A percentile compares a stretch with the other conserved stretches of the same genome.
phyloP scores from a whole-genome alignment of 1,140 invertebrate species.

The Uloborus diversus region DNA sequence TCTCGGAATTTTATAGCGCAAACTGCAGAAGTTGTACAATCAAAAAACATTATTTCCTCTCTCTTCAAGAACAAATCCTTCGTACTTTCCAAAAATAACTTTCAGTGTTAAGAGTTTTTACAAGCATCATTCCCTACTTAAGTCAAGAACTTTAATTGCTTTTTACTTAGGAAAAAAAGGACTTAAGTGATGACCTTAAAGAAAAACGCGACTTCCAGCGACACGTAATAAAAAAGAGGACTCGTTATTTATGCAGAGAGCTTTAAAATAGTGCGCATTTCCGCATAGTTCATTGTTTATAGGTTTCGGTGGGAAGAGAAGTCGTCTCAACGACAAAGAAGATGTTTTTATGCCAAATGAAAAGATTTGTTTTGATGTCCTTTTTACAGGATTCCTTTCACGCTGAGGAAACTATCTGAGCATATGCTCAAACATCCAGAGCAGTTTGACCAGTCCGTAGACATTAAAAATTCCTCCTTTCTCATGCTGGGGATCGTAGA shows the following conservation, averaged over 20 bases:
- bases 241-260: neutral
- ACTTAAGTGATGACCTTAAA: neutral
- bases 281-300: constrained; percentile 38
- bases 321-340: constrained; percentile 28
- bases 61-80: no score
- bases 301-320: neutral
- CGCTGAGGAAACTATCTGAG: neutral
- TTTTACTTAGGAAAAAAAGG: neutral
- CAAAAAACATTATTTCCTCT: no score
- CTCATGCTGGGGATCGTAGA: neutral
- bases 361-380: neutral
- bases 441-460: constrained; percentile 28
- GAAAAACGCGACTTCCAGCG: neutral
- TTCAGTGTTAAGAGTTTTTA: no score
- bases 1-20: no score
- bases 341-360: neutral
- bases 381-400: neutral
- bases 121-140: no score
- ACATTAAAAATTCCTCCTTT: constrained; percentile 19
- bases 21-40: no score
- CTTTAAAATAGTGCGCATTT: constrained; percentile 38
- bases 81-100: no score
- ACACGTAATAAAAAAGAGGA: neutral
- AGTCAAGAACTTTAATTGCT: neutral
- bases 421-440: neutral